Evolutionary conservation across 2,888 invertebrate genomes (phyloP).

Genomic region (Dromius quadrimaculatus): DNA sequence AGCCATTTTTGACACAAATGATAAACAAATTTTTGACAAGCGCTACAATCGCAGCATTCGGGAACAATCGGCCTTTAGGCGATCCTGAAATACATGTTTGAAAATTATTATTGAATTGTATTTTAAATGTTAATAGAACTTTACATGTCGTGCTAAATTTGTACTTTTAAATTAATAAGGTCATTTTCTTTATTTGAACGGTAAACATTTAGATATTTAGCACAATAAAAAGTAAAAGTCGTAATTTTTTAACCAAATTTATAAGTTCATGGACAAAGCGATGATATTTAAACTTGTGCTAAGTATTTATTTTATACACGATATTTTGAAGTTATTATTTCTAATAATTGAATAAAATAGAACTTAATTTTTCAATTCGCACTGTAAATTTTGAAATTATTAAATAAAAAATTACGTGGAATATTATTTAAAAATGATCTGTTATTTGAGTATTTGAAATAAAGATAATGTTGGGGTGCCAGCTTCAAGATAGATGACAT

Average conservation of each 20-base stretch:
- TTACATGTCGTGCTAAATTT: background rate
- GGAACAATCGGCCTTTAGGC: background rate
- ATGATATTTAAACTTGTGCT: too few relatives aligned
- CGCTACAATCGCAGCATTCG: conserved; percentile 12
- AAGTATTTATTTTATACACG: background rate
- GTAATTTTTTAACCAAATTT: background rate
- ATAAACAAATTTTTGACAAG: conserved; percentile 7
- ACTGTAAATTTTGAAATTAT: too few relatives aligned
- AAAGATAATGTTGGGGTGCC: too few relatives aligned
- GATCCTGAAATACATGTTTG: background rate
- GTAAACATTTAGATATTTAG: conserved; percentile 25
- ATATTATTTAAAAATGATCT: too few relatives aligned
- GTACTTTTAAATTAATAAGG: conserved; percentile 19
- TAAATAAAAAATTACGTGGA: too few relatives aligned
- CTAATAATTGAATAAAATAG: too few relatives aligned
- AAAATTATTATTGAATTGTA: background rate
- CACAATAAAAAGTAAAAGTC: conserved; percentile 14
- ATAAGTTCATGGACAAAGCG: conserved; percentile 16
- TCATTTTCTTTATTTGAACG: background rate
- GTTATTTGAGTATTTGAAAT: too few relatives aligned
- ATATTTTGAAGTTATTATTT: background rate
- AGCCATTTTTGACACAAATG: conserved; percentile 69
- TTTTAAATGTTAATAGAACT: background rate
- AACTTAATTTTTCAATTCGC: too few relatives aligned
- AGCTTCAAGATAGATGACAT: too few relatives aligned